These are phyloP conservation scores for Cochlearius cochlearius DNA, from an alignment of 2,113 vertebrate genomes.

Conservation along the genomic window DNA sequence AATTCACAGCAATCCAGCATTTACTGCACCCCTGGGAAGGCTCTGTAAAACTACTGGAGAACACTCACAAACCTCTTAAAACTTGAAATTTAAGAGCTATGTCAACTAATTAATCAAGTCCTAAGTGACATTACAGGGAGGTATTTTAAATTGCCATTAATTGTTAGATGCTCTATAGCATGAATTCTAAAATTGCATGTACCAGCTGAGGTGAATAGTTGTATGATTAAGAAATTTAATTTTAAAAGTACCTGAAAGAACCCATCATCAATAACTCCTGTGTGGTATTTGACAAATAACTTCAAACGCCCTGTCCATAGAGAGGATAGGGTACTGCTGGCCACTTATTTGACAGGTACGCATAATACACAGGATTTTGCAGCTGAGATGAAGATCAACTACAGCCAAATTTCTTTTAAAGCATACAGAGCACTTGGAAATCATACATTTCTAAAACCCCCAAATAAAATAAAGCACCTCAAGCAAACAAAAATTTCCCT, in stretches of 20 bases:
- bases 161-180: not conserved
- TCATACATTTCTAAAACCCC: not conserved
- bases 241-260: not conserved
- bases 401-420: not conserved
- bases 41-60: not conserved
- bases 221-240: not conserved
- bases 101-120: not conserved
- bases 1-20: not conserved
- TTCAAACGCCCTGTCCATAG: not conserved
- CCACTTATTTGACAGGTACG: not conserved
- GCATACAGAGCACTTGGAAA: not conserved
- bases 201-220: not conserved
- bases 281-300: not conserved
- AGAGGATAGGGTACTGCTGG: not conserved
- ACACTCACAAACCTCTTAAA: not conserved
- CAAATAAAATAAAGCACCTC: not conserved
- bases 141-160: not conserved
- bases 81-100: not conserved
- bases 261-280: not conserved
- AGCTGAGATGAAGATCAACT: not conserved
- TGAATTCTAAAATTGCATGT: not conserved
- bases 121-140: not conserved
- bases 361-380: not conserved
- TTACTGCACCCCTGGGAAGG: not conserved
- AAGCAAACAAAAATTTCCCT: conserved; percentile 10